Evolutionary conservation across 64 coral and sea anemone genomes (phyloP), one percentile per base, ranked within the genome.

Genomic region (Pachyseris speciosa): DNA sequence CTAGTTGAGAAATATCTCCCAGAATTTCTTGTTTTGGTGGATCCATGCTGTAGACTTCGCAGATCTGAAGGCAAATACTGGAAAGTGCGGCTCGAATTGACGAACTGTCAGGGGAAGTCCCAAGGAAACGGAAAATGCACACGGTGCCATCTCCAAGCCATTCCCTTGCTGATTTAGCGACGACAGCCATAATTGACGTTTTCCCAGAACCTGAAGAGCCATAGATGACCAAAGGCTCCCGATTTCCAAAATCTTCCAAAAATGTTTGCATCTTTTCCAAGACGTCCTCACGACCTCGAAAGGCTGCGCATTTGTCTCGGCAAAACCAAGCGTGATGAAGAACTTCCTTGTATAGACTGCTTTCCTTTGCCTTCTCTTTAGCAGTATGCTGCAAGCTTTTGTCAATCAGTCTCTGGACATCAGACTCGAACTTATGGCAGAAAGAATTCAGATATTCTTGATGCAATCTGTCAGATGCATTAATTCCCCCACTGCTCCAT

Each of bases 271-370:
- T 77, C 31, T 79, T 84, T 3, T 88, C 26, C 15, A 96, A 83
- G 59, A 92, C 44, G 43, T 88, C 89, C 22, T 96, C 84, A 29
- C 94, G 89, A 32, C 94, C 94, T 78, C 90, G 67, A 55, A 96
- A 96, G 10, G 75, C 64, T 7, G 39, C 77, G 29, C 94, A 96
- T 42, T 96, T 96, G 69, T 96, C 90, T 89, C 71, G 68, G 45
- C 94, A 96, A 60, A 96, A 96, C 94, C 94, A 96, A 9, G 85
- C 48, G 64, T 96, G 90, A 10, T 96, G 94, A 9, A 96, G 31
- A 33, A 93, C 90, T 28, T 96, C 94, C 42, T 85, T 96, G 28
- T 89, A 96, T 43, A 96, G 38, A 22, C 55, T 78, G 25, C 42
- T 84, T n/a, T 93, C 74, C 5, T 85, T 72, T 42, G 69, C 26